Evolutionary conservation across 2,888 invertebrate species (phyloP), one percentile per base, ranked within the genome.

Genomic region (Dusona sp.): DNA sequence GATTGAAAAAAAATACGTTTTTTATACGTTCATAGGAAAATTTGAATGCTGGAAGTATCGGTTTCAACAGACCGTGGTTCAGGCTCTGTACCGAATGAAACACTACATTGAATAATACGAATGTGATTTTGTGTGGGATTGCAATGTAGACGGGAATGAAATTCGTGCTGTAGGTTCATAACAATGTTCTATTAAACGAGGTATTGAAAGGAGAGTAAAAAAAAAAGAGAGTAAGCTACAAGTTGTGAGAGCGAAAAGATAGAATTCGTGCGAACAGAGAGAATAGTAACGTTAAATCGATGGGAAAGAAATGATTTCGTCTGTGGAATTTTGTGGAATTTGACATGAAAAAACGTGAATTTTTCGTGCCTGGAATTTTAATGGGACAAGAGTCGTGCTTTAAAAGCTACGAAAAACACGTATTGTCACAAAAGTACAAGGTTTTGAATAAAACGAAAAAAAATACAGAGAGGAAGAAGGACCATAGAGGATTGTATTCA

Each of bases 231-330:
- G 11, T 33, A 4, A 33, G 33, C 2, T 33, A 33, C 3, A 33
- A 4, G 4, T 2, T 3, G 2, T 33, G 2, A 33, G 33, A 57
- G 57, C 22, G 36, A 65, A n/a, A 65, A 19, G 2, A 65, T 9
- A 68, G 22, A 48, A 48, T 48, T 22, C n/a, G 4, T 4, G 33
- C 33, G 33, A 33, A 33, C 2, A 48, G 42, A 48, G 64, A 45
- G 13, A 57, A 75, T 75, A 29, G 45, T 36, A 51, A 19, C 78
- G 36, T 51, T 78, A 25, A 65, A 67, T 67, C 78, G 36, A 78
- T 51, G 48, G 42, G 57, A 74, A 25, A 19, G 22, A 48, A 51
- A 65, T 48, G 65, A 38, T 25, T 67, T 33, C 48, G 13, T 19
- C 22, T 33, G 64, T n/a, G 29, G 19, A 51, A 78, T 78, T 67